phyloP scores from a whole-genome alignment of 2,113 vertebrate genomes.

The Sphyrna mokarran region DNA sequence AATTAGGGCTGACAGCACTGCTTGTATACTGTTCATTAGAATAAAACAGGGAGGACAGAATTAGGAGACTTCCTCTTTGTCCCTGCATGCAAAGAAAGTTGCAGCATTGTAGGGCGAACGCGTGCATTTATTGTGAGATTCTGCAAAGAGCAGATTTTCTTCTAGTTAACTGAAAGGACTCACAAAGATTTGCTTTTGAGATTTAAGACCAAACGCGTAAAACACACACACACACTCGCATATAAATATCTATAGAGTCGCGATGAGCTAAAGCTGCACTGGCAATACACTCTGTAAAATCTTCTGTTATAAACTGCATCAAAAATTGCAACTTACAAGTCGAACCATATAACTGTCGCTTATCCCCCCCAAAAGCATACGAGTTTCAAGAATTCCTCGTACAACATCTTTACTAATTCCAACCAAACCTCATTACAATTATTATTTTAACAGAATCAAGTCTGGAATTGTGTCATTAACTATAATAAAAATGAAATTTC shows the following conservation, averaged over 20 bases:
- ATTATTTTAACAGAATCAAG: not conserved
- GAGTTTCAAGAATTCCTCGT: not conserved
- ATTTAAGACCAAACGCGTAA: not conserved
- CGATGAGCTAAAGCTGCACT: not conserved
- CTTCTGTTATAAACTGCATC: not conserved
- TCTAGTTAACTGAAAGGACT: not conserved
- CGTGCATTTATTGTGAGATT: not conserved
- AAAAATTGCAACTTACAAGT: not conserved
- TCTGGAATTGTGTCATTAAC: not conserved
- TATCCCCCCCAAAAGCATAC: too few species aligned
- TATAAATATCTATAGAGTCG: not conserved
- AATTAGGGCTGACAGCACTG: not conserved
- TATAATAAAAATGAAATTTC: not conserved
- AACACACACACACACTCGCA: not conserved
- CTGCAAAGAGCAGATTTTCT: not conserved
- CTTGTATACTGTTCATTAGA: slow-evolving; percentile 6
- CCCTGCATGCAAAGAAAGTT: not conserved
- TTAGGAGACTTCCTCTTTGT: not conserved
- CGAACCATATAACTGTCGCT: not conserved
- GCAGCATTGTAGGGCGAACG: not conserved
- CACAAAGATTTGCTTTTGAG: not conserved
- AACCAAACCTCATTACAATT: too few species aligned
- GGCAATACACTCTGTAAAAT: not conserved
- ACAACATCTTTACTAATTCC: not conserved
- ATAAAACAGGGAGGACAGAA: not conserved